Percentiles rank a stretch among this genome's conserved stretches.
Evolutionary conservation across 2,888 invertebrate genomes (phyloP).

Genomic region (Helicoverpa assulta): DNA sequence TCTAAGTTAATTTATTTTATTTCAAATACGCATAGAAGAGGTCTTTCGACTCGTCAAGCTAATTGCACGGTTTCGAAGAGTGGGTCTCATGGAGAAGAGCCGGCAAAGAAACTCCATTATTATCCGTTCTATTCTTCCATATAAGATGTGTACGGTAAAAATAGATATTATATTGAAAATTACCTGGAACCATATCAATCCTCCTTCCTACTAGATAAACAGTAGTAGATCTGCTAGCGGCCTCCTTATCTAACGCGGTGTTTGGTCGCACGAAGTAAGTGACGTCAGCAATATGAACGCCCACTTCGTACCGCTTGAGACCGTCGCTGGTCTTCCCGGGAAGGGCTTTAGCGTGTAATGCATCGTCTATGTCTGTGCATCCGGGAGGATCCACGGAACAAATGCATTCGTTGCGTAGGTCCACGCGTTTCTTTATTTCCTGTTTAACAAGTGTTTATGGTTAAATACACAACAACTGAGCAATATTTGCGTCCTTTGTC

Average conservation of each 20-base stretch:
- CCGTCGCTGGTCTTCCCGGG: constrained; percentile 87
- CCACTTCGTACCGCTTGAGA: constrained; percentile 91
- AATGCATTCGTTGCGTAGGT: constrained; percentile 95
- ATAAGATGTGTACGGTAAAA: too few relatives aligned
- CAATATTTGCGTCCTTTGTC: too few relatives aligned
- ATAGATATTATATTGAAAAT: neutral
- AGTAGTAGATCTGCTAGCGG: constrained; percentile 97
- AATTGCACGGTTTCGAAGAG: too few relatives aligned
- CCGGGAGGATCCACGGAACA: constrained; percentile 99
- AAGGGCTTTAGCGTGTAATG: constrained; percentile 96
- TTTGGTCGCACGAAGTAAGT: constrained; percentile 98
- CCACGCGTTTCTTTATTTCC: constrained; percentile 94
- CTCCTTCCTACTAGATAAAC: constrained; percentile 98
- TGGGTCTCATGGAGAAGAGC: too few relatives aligned
- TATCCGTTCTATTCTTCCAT: too few relatives aligned
- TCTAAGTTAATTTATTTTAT: too few relatives aligned
- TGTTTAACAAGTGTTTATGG: neutral
- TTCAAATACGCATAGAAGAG: too few relatives aligned
- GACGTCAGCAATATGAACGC: constrained; percentile 99
- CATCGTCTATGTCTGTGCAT: constrained; percentile 99
- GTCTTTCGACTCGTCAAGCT: too few relatives aligned
- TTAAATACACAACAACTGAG: too few relatives aligned
- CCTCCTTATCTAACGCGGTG: constrained; percentile 97
- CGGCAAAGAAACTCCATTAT: too few relatives aligned
- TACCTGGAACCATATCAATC: constrained; percentile 95